A percentile compares a stretch with the other conserved stretches of the same genome.
These are phyloP conservation scores for Puffinus mauretanicus DNA, from an alignment of 2,113 vertebrate genomes.

Conservation along the genomic window DNA sequence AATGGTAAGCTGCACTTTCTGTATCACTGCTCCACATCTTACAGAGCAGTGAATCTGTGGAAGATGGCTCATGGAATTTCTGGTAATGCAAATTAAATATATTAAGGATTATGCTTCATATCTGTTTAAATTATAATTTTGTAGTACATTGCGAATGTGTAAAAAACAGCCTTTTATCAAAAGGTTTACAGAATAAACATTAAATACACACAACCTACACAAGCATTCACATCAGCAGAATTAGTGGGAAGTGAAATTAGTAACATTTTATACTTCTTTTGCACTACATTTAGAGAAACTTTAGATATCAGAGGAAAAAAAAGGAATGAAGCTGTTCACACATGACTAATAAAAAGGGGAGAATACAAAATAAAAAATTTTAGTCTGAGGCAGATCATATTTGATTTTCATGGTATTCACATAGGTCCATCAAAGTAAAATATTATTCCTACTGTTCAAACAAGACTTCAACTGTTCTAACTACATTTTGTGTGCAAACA, in stretches of 20 bases:
- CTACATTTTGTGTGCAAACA: background rate
- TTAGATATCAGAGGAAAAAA: background rate
- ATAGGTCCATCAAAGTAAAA: background rate
- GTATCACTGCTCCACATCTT: background rate
- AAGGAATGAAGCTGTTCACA: background rate
- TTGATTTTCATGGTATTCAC: background rate
- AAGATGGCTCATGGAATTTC: background rate
- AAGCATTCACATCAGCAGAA: background rate
- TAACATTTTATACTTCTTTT: background rate
- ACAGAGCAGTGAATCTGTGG: background rate
- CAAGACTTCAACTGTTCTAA: background rate
- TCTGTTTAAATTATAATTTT: background rate
- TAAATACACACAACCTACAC: background rate
- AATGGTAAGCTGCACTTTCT: background rate
- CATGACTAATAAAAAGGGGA: background rate
- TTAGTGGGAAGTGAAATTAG: background rate
- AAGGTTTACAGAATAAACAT: background rate
- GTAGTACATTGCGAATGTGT: background rate
- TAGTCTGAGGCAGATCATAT: background rate
- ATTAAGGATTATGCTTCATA: background rate
- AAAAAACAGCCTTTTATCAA: background rate
- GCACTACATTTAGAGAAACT: background rate
- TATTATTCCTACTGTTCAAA: background rate
- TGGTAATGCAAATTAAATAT: background rate
- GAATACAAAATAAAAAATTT: background rate